Base-by-base conservation (phyloP, 2,888 invertebrate genomes). In the Campoplex capitator region DNA sequence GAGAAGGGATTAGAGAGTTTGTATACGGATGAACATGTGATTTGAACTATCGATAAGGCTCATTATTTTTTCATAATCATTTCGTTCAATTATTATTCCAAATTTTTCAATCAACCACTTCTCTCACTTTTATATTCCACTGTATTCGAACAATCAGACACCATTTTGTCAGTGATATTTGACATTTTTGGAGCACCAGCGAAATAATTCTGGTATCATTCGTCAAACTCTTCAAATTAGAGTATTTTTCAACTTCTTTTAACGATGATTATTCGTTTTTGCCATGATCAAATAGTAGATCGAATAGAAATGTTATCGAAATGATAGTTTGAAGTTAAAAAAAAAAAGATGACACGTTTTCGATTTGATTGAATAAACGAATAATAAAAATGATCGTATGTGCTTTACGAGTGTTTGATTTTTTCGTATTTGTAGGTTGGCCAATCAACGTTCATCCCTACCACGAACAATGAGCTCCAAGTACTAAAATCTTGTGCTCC, bases 401-500 rank as follows among this genome's bases (percentile, higher is more conserved):
- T 13, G 35, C 1, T 77, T 65, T 77, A n/a, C 18, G 28, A 23
- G 11, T n/a, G 35, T 71, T 58, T 73, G 48, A 45, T 81, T 83
- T 76, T 38, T 70, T 38, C 58, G 56, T 75, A 70, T 76, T 76
- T 51, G 8, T 51, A 70, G 67, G 45, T 83, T 38, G 45, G 35
- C 83, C 76, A 83, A 83, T 76, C 56, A 58, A 32, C 68, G 56
- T 16, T 18, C 38, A 11, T 65, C 68, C 48, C 83, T 58, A 48
- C 76, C 83, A 62, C 48, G 9, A 38, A 38, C 28, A 35, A 35
- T 28, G 75, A 51, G 38, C 65, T 51, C 42, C 62, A 67, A 54
- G 45, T 28, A 79, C 82, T 54, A 76, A 62, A 75, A 82, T 65
- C 80, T 35, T 32, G 68, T 48, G 73, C 73, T 79, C 81, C 86